Base-by-base conservation (phyloP, 2,888 invertebrate species). In the Eupelmus urozonus region DNA sequence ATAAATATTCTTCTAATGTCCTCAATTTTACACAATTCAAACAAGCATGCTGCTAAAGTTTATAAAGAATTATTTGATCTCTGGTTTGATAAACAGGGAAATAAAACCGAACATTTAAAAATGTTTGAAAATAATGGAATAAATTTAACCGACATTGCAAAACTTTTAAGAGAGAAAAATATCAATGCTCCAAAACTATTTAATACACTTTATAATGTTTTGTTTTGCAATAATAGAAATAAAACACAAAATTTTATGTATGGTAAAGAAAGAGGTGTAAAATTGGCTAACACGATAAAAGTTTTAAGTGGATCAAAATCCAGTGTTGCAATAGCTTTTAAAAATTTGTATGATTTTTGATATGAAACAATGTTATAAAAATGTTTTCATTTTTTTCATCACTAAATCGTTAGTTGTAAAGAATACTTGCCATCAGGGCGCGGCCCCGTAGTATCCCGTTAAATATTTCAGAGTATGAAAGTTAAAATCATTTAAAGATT, bases 81-180 rank as follows among this genome's bases (percentile, higher is more conserved):
- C 1, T 74, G 66, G 74, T 76, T 76, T 29, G 69, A 76, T 27
- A 34, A 55, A 5, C 2, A 53, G 2, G 76, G 69, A 42, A 62
- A 69, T 16, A 67, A 62, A 57, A 57, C 42, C 27, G 4, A n/a
- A 29, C 29, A 29, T 59, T 49, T 71, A 4, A 40, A 7, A 42
- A 13, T 2, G 20, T 49, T 45, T 16, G 20, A 70, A 45, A 29
- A 60, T 20, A 18, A 27, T 29, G 60, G 18, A 25, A 51, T 53
- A 18, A 34, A 42, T 9, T 25, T 65, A 5, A 5, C 34, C 34
- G 9, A 34, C 9, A 34, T 34, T 34, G 9, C 5, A 2, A n/a
- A 18, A 25, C 29, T 63, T 40, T 55, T 72, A 29, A 13, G 18
- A 9, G 16, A 51, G 62, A n/a, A n/a, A n/a, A n/a, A n/a, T 2